Percentiles rank a stretch among this genome's conserved stretches.
These are phyloP conservation scores for Microtus montanus DNA, from an alignment of 2,113 vertebrate genomes.

Conservation along the genomic window DNA sequence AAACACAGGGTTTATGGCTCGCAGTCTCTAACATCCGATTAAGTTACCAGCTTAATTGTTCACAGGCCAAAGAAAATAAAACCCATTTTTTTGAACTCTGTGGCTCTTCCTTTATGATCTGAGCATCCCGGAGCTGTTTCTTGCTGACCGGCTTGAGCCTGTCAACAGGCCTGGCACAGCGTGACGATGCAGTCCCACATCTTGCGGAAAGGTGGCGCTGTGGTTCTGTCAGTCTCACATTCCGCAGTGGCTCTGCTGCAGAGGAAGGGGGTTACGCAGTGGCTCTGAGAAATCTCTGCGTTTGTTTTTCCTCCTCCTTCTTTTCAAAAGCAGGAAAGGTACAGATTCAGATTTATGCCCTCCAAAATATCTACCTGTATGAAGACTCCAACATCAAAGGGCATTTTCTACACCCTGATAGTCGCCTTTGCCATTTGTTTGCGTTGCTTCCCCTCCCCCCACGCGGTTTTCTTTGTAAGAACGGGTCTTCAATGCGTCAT, in stretches of 20 bases:
- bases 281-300: background rate
- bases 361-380: background rate
- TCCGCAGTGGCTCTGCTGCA: background rate
- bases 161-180: background rate
- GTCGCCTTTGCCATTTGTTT: background rate
- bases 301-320: background rate
- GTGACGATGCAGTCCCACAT: background rate
- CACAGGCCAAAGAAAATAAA: constrained; percentile 72
- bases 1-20: constrained; percentile 79
- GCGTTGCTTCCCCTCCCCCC: background rate
- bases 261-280: background rate
- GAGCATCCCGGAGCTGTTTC: constrained; percentile 57
- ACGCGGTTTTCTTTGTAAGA: background rate
- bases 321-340: constrained; percentile 10
- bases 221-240: background rate
- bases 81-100: constrained; percentile 69
- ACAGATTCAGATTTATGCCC: background rate
- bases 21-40: constrained; percentile 81
- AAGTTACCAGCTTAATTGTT: constrained; percentile 81
- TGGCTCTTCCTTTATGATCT: constrained; percentile 59
- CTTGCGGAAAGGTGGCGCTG: constrained; percentile 67
- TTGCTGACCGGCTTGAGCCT: constrained; percentile 50
- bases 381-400: background rate
- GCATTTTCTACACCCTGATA: background rate
- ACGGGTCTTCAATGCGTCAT: background rate